Evolutionary conservation across 2,797 vertebrate species (phyloP), one percentile per base, ranked within the genome.

Genomic region (Kryptolebias ocellatus): DNA sequence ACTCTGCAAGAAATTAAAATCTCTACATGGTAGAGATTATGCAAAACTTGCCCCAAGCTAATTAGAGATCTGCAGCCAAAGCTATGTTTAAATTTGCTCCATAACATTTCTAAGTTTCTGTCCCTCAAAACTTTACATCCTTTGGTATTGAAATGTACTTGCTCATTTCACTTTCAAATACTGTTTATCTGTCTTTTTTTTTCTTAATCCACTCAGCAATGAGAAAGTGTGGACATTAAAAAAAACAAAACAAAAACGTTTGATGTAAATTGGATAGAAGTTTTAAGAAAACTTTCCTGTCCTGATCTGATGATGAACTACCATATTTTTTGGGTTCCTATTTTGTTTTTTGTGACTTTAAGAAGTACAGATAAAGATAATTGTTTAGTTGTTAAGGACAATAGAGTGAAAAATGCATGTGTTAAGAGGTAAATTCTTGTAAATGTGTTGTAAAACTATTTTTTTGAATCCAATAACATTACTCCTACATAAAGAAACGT

Each of bases 101-200:
- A 15, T 46, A 29, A 8, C 18, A 9, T 54, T 47, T 59, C 4
- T 57, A 83, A 57, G 67, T 72, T 78, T 61, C 4, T 29, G 8
- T 44, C 18, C 31, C 51, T 49, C 16, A 12, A 62, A 80, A 81
- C 76, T 70, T 83, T 42, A 29, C 69, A 52, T 49, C 34, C 0
- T 14, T 62, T 64, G 28, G 3, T 69, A 64, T 71, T 77, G 59
- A 63, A 62, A 83, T 77, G 68, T 75, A 79, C 59, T 14, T 53
- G 42, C 75, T 89, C 76, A 84, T 89, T 85, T 83, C 60, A 83
- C 77, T 84, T 84, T 83, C 29, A 76, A 81, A 85, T 87, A 28
- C 39, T 1, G 46, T 61, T 78, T 54, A 77, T 82, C 64, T 10
- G 8, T 39, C 2, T 10, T 2, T 10, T 53, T 53, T 55, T 65